Conservation (phyloP, 2,888 invertebrate genomes). For the Tenthredo notha region DNA sequence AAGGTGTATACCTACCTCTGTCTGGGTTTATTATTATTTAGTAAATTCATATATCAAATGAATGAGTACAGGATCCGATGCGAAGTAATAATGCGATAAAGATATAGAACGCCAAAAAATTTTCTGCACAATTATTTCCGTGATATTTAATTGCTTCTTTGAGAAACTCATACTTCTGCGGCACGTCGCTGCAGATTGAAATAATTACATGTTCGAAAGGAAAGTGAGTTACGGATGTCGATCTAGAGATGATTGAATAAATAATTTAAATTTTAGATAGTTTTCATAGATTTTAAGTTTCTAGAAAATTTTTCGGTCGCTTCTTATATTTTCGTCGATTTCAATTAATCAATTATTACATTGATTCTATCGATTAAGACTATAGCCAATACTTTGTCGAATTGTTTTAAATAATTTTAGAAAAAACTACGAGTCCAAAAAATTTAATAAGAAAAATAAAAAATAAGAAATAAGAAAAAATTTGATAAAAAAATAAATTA, state of each 20-base stretch:
- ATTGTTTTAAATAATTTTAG: neutral
- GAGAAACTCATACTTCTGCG: neutral
- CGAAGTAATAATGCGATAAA: neutral
- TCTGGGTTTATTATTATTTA: neutral
- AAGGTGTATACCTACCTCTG: neutral
- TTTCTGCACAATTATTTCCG: slow-evolving; percentile 12
- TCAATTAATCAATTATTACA: neutral
- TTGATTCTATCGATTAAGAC: neutral
- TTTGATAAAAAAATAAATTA: neutral
- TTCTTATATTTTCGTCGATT: neutral
- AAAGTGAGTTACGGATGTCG: neutral
- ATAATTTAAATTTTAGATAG: neutral
- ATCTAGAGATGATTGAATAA: neutral
- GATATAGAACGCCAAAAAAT: neutral
- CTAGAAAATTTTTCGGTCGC: neutral
- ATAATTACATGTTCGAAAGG: neutral
- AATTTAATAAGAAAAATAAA: too few species aligned
- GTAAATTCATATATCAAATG: neutral
- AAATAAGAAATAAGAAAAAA: too few species aligned
- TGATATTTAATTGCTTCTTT: neutral
- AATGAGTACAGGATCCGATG: neutral
- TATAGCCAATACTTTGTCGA: neutral
- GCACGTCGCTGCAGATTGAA: neutral
- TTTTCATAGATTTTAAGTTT: neutral
- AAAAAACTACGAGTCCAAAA: neutral